Evolutionary conservation across 2,888 invertebrate genomes (phyloP).

Genomic region (Tetragonula carbonaria): DNA sequence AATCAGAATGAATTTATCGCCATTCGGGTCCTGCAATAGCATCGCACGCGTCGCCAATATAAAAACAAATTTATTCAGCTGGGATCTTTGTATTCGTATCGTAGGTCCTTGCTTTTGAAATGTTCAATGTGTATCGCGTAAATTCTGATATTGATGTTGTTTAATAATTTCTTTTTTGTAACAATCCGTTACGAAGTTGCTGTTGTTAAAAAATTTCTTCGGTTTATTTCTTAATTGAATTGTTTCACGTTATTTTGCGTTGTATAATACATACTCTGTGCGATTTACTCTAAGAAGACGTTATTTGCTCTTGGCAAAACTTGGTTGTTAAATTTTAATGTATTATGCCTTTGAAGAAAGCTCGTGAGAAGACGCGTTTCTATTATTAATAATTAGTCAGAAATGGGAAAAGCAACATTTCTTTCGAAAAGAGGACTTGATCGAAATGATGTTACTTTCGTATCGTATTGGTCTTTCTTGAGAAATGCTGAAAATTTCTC

Average conservation of each 20-base stretch:
- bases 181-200: not conserved
- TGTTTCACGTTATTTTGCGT: not conserved
- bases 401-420: not conserved
- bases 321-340: not conserved
- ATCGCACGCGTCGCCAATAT: constrained; percentile 15
- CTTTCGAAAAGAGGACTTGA: not conserved
- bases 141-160: not conserved
- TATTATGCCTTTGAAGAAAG: not conserved
- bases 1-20: constrained; percentile 22
- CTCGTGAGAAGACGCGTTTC: not conserved
- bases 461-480: no score
- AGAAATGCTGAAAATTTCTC: not conserved
- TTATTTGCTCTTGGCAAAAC: not conserved
- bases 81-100: not conserved
- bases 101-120: not conserved
- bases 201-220: not conserved
- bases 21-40: constrained; percentile 10
- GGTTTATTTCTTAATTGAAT: not conserved
- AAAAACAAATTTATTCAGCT: constrained; percentile 1
- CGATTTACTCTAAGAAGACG: not conserved
- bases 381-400: not conserved
- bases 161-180: not conserved
- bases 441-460: not conserved
- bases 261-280: not conserved
- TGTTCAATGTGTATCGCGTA: not conserved